phyloP scores from a whole-genome alignment of 2,888 invertebrate genomes.

The Cephus nigrinus region DNA sequence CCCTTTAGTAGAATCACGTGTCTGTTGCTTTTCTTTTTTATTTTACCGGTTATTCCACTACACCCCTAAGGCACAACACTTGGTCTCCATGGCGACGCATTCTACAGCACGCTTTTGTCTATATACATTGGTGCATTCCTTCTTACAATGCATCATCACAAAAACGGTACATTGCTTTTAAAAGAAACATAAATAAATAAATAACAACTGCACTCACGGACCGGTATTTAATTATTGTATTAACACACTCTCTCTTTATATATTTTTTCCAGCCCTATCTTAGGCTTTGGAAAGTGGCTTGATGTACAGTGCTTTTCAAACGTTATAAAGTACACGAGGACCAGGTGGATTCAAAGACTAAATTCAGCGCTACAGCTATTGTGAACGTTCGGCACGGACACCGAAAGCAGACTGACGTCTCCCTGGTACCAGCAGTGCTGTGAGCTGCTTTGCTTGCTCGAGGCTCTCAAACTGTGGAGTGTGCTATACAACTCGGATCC shows the following conservation, averaged over 20 bases:
- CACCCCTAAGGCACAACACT: slow-evolving; percentile 46
- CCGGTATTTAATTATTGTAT: neutral
- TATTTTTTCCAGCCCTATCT: neutral
- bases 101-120: neutral
- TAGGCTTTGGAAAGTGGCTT: neutral
- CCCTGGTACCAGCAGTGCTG: neutral
- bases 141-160: neutral
- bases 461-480: neutral
- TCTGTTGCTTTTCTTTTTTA: neutral
- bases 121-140: neutral
- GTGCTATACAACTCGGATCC: neutral
- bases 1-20: neutral
- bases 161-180: neutral
- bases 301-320: neutral
- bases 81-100: slow-evolving; percentile 43
- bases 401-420: neutral
- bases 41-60: slow-evolving; percentile 30
- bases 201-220: neutral
- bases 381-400: neutral
- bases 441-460: neutral
- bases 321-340: neutral
- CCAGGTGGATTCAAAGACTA: neutral
- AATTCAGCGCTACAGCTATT: neutral
- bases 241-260: neutral
- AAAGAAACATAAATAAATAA: neutral